Evolutionary conservation across 30 jellyfish, hydroid and myxozoan species (phyloP), one percentile per base, ranked within the genome.

Genomic region (Clytia hemisphaerica): DNA sequence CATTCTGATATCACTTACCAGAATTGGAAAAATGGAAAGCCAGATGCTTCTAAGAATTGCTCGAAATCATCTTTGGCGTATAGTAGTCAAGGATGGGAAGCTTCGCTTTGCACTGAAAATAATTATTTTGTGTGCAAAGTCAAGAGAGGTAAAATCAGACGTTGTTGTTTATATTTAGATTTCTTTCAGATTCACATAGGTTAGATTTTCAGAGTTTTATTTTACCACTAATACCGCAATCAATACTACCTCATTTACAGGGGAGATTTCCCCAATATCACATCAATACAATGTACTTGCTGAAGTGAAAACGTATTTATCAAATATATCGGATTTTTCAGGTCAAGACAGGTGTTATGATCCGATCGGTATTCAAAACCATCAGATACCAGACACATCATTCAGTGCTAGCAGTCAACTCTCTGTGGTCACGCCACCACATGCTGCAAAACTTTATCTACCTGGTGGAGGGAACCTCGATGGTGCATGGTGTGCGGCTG

Each of bases 401-500:
- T 62, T 86, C 14, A 42, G 94, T 4, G 92, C 96, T 10, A 79
- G 90, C n/a, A 68, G 91, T 24, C 67, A 44, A 36, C 72, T 37
- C 47, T 86, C 96, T 2, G 60, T 49, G 4, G 42, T 82, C 6
- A 86, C 96, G 2, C 94, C 96, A 2, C 87, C 96, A 7, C 40
- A 78, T 14, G 85, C 94, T 2, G 96, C 92, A 2, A 65, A 94
- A 37, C 45, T 87, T 27, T 77, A 85, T 53, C 75, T 78, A 12
- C 78, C 58, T 15, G 67, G 45, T n/a, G 89, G 72, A 15, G 45
- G 46, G 35, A 78, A 82, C 22, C 28, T 73, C 31, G 93, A 79
- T 64, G 96, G 96, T 12, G 94, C 94, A 0, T 86, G 96, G 96
- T 86, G 96, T 73, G 96, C 91, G 9, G 86, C 81, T 2, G 61